Evolutionary conservation across 2,797 vertebrate species (phyloP).

Genomic region (Parauchenoglanis punctatus): DNA sequence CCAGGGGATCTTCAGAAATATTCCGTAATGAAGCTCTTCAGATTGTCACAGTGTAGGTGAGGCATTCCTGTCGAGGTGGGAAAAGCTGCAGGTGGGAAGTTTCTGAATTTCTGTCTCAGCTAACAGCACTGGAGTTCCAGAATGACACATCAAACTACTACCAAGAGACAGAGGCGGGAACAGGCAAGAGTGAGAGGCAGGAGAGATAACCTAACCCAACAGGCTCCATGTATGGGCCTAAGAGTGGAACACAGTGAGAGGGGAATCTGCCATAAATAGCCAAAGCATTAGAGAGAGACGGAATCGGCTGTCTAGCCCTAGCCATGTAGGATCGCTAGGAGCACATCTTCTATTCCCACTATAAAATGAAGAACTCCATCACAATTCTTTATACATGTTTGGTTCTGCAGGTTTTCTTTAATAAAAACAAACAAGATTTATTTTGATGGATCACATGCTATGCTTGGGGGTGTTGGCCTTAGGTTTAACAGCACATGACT

Average conservation of each 20-base stretch:
- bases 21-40: slow-evolving; percentile 9
- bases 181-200: slow-evolving; percentile 14
- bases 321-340: neutral
- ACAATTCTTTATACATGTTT: neutral
- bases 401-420: neutral
- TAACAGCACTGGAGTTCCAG: slow-evolving; percentile 42
- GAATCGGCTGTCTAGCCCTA: slow-evolving; percentile 49
- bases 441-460: neutral
- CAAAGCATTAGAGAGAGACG: slow-evolving; percentile 48
- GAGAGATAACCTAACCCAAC: slow-evolving; percentile 72
- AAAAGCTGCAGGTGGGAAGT: slow-evolving; percentile 47
- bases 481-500: neutral
- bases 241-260: slow-evolving; percentile 64
- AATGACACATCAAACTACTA: slow-evolving; percentile 47
- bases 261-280: slow-evolving; percentile 81
- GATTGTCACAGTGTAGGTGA: neutral
- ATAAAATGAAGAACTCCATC: neutral
- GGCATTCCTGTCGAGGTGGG: slow-evolving; percentile 18
- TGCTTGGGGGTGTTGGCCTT: neutral
- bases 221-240: slow-evolving; percentile 80
- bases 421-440: neutral
- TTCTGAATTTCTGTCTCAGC: slow-evolving; percentile 46
- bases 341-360: neutral
- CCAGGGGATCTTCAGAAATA: slow-evolving; percentile 31
- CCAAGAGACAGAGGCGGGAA: neutral